Evolutionary conservation across 2,888 invertebrate species (phyloP), one percentile per base, ranked within the genome.

Genomic region (Phaonia tiefii): DNA sequence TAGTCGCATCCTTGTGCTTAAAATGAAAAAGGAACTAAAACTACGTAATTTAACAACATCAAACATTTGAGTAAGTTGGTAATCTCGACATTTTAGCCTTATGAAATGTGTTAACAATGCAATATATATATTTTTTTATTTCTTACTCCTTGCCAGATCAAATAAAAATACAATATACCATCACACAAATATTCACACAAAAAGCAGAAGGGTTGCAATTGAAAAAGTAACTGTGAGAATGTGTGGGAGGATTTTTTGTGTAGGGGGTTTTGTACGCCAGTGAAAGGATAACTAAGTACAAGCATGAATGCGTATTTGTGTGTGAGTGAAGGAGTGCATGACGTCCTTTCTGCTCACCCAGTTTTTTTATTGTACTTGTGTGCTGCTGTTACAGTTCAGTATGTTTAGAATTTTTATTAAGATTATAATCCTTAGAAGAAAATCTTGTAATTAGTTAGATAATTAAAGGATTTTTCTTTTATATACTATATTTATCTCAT

Each of bases 401-500:
- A 26, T 56, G 26, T 58, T 31, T 25, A n/a, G 39, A 60, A 60
- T 11, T 60, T 74, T 75, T 66, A 66, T 81, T 72, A 78, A 81
- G 66, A 75, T 65, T 56, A 60, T 77, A 78, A 75, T 81, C 77
- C 74, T 77, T 77, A 3, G 60, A 10, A 60, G 17, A 67, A 71
- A 74, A 71, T 46, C 70, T 65, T 42, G 74, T 77, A 80, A 80
- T 80, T 80, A 80, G 80, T 74, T 54, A 75, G 71, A 78, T 75
- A 78, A 75, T 69, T 75, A 81, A 72, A 78, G 70, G 71, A 78
- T 75, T 77, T 58, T 49, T 75, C 13, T 8, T 70, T 10, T 72
- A 1, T 46, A 20, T 67, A 20, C n/a, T n/a, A n/a, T 49, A 8
- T 20, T 49, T 49, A 49, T 49, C 49, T 49, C 20, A 13, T 13